These are phyloP conservation scores for Sarcophaga variegata DNA, from an alignment of 2,888 invertebrate genomes.

Conservation along the genomic window DNA sequence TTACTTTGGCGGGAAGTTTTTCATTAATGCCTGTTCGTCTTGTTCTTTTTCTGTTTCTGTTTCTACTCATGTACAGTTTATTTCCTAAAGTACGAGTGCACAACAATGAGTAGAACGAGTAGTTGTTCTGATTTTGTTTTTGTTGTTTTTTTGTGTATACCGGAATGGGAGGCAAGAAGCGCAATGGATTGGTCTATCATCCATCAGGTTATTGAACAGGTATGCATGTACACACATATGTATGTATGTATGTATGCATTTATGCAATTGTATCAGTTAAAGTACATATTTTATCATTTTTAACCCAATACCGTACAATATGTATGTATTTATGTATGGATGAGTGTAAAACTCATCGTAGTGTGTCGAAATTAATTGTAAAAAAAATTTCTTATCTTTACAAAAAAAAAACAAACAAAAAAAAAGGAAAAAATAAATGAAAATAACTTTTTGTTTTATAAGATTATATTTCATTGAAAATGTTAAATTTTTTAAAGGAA, in stretches of 20 bases:
- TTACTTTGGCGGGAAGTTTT: constrained; percentile 66
- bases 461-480: too few species aligned
- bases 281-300: not conserved
- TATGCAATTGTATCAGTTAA: not conserved
- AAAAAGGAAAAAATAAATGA: not conserved
- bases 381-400: not conserved
- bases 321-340: not conserved
- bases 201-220: constrained; percentile 50
- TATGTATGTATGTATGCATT: not conserved
- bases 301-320: not conserved
- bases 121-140: constrained; percentile 46
- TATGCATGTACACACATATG: not conserved
- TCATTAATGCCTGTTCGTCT: constrained; percentile 51
- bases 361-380: not conserved
- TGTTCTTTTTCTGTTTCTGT: not conserved
- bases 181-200: constrained; percentile 7
- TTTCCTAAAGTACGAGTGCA: constrained; percentile 26
- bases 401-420: not conserved
- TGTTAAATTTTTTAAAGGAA: too few species aligned
- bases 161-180: not conserved
- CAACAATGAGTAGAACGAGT: constrained; percentile 13
- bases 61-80: constrained; percentile 44
- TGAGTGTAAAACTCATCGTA: not conserved
- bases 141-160: not conserved
- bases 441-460: not conserved